A percentile compares a stretch with the other conserved stretches of the same genome.
These are phyloP conservation scores for Elephas maximus DNA, from an alignment of 2,113 vertebrate genomes.

Conservation along the genomic window DNA sequence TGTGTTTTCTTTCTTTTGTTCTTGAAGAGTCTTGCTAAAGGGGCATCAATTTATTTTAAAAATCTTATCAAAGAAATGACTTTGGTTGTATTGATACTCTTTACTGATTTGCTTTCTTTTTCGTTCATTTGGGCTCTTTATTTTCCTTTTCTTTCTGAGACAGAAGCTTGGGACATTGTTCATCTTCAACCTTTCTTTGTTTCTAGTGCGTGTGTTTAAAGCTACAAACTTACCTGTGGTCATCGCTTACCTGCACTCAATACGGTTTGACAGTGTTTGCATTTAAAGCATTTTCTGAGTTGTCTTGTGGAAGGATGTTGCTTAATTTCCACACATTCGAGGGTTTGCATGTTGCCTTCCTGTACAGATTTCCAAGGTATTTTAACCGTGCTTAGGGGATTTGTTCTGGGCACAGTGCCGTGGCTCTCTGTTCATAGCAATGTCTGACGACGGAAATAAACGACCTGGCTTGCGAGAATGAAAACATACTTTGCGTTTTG, in stretches of 20 bases:
- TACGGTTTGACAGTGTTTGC: fast-evolving
- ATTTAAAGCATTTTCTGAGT: fast-evolving
- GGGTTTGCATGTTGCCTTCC: neutral
- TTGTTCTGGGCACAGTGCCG: neutral
- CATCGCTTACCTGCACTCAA: fast-evolving
- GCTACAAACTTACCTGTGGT: neutral
- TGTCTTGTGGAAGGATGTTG: fast-evolving
- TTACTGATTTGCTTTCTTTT: fast-evolving
- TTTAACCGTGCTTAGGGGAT: no score
- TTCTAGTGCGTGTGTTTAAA: no score
- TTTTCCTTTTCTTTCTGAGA: no score
- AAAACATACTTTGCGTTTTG: fast-evolving
- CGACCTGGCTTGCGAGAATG: neutral
- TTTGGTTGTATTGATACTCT: neutral
- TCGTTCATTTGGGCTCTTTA: neutral
- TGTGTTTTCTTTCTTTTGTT: fast-evolving
- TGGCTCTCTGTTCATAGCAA: neutral
- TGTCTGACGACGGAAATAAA: no score
- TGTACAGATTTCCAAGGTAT: fast-evolving
- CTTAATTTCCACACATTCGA: fast-evolving
- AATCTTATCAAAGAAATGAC: fast-evolving
- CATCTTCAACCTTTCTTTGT: neutral
- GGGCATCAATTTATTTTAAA: fast-evolving
- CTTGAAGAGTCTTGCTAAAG: no score
- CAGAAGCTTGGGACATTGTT: fast-evolving